phyloP scores from a whole-genome alignment of 2,888 invertebrate species.

The Ornithoptera alexandrae region DNA sequence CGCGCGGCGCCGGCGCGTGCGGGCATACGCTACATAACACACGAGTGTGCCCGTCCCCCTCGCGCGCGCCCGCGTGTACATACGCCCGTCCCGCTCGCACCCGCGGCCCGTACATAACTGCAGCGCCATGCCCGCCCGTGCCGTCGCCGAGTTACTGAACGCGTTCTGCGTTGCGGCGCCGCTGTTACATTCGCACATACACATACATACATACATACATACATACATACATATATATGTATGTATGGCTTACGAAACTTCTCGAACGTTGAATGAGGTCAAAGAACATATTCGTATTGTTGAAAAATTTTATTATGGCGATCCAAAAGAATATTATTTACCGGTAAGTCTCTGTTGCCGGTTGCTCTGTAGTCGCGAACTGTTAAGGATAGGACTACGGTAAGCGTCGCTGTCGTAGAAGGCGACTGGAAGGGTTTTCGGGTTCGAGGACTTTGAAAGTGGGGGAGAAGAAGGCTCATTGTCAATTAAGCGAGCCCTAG shows the following conservation, averaged over 20 bases:
- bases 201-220: no score
- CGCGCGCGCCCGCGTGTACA: constrained; percentile 21
- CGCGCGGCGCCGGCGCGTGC: constrained; percentile 60
- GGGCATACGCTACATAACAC: constrained; percentile 50
- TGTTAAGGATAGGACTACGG: no score
- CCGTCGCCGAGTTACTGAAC: constrained; percentile 36
- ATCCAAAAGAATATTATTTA: no score
- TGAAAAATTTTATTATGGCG: no score
- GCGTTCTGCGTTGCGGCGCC: constrained; percentile 37
- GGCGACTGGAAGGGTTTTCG: no score
- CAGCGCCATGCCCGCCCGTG: constrained; percentile 51
- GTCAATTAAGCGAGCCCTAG: no score
- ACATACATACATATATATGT: constrained; percentile 6
- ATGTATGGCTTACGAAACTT: constrained; percentile 24
- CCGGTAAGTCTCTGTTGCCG: no score
- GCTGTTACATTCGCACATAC: constrained; percentile 32
- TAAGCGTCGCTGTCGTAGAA: no score
- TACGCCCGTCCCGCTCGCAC: constrained; percentile 39
- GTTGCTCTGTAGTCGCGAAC: no score
- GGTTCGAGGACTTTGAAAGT: no score
- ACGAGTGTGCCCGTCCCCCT: constrained; percentile 41
- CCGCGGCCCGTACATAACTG: constrained; percentile 43
- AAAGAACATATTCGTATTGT: no score
- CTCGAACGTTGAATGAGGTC: neutral
- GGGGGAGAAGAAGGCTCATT: no score